Evolutionary conservation across 2,113 vertebrate species (phyloP).

Genomic region (Hiodon alosoides): DNA sequence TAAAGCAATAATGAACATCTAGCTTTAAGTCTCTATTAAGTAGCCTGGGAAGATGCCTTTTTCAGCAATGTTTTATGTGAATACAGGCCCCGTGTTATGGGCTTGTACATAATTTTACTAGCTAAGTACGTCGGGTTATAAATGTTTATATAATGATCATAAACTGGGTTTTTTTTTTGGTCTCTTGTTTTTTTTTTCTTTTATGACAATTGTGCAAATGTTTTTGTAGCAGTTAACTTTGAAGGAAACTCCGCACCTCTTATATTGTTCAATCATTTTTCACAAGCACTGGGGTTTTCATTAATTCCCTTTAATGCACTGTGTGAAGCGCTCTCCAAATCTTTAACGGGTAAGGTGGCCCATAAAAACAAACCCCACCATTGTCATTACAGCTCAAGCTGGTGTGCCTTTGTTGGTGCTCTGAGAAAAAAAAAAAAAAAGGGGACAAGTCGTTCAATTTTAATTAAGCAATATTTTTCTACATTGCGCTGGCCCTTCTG

Average conservation of each 20-base stretch:
- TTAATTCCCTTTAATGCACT: slow-evolving; percentile 1
- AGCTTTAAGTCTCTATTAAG: too few species aligned
- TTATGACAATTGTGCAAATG: slow-evolving; percentile 6
- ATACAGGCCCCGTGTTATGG: not conserved
- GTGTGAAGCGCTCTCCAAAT: not conserved
- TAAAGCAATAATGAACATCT: too few species aligned
- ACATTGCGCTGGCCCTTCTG: not conserved
- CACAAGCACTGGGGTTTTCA: not conserved
- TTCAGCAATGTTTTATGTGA: not conserved
- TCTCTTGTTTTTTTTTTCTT: not conserved
- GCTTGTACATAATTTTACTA: too few species aligned
- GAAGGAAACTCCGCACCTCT: not conserved
- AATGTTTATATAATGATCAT: not conserved
- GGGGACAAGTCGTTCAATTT: slow-evolving; percentile 19
- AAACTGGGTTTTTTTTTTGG: not conserved
- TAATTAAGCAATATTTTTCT: slow-evolving; percentile 14
- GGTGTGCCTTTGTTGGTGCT: not conserved
- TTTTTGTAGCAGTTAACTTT: slow-evolving; percentile 22
- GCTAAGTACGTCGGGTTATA: too few species aligned
- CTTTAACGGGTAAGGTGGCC: slow-evolving; percentile 14
- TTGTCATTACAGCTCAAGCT: slow-evolving; percentile 8
- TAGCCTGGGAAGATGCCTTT: too few species aligned
- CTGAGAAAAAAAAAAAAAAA: not conserved
- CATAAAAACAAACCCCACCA: slow-evolving; percentile 15
- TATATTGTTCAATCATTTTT: slow-evolving; percentile 8